Base-by-base conservation (phyloP, 2,113 vertebrate genomes). In the Heterotilapia buettikoferi region DNA sequence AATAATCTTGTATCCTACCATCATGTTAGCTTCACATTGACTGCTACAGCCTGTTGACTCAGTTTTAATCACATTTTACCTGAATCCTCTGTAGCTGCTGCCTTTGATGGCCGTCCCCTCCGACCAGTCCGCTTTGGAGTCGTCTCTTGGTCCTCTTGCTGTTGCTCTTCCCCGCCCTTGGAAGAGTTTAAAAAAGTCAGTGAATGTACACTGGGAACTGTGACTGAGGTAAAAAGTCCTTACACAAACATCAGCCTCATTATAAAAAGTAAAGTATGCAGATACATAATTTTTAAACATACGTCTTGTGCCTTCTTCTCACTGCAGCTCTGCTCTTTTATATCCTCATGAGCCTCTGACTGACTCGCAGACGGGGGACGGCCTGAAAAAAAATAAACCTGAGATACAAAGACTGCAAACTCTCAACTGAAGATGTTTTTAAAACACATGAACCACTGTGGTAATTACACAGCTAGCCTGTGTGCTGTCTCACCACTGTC, bases 81-180 rank as follows among this genome's bases (percentile, higher is more conserved):
- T 16, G 96, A 90, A 38, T 98, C 97, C 6, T 98, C 97, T 0
- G 93, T 50, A 31, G 94, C 88, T 36, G 86, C 89, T 36, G 43
- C 54, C 87, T 96, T 97, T 2, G 94, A 19, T 1, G 96, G 92
- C 21, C 96, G 90, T 54, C 97, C 96, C 56, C 96, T 94, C 4
- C 96, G 95, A 13, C 68, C 85, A 0, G 86, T 14, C 86, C 84
- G 96, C 92, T 94, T 95, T 54, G 85, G 87, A 59, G 93, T 63
- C 1, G 79, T 79, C 40, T 91, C 94, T 53, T 86, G 86, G n/a
- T 94, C 95, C 66, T 94, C 92, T 21, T 93, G 82, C 9, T 82
- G 86, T 18, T 86, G 86, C 82, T 94, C 94, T 68, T 95, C 93
- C 61, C 95, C 92, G 76, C 56, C 82, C 89, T 90, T 57, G n/a